Conservation (phyloP, 2,797 vertebrate genomes). For the Acanthurus tractus region DNA sequence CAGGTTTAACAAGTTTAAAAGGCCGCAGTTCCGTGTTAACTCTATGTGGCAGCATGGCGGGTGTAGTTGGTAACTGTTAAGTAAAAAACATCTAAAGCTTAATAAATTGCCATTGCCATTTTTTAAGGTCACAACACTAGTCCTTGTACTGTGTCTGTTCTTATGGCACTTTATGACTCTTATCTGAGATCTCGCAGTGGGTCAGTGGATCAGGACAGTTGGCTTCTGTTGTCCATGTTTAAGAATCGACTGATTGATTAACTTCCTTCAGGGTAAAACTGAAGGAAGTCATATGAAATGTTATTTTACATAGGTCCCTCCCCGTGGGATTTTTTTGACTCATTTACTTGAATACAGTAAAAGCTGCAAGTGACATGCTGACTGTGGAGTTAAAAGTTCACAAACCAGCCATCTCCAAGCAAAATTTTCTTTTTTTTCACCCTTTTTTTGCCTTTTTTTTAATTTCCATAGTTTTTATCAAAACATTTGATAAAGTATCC, state of each 20-base stretch:
- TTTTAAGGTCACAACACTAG: neutral
- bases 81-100: neutral
- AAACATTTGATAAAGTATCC: constrained; percentile 60
- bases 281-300: neutral
- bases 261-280: constrained; percentile 10
- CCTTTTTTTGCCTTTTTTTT: neutral
- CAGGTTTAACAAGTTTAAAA: neutral
- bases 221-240: neutral
- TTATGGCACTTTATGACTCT: constrained; percentile 10
- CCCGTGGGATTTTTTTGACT: neutral
- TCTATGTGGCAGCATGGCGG: neutral
- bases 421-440: neutral
- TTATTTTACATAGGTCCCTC: neutral
- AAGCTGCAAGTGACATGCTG: neutral
- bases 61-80: neutral
- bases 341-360: neutral
- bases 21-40: neutral
- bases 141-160: neutral
- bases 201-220: neutral
- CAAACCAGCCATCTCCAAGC: neutral
- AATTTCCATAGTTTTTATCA: constrained; percentile 36
- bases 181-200: constrained; percentile 20
- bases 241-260: neutral
- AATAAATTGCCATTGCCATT: neutral
- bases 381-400: neutral